Conservation (phyloP, 2,797 vertebrate species). For the Microhierax caerulescens region DNA sequence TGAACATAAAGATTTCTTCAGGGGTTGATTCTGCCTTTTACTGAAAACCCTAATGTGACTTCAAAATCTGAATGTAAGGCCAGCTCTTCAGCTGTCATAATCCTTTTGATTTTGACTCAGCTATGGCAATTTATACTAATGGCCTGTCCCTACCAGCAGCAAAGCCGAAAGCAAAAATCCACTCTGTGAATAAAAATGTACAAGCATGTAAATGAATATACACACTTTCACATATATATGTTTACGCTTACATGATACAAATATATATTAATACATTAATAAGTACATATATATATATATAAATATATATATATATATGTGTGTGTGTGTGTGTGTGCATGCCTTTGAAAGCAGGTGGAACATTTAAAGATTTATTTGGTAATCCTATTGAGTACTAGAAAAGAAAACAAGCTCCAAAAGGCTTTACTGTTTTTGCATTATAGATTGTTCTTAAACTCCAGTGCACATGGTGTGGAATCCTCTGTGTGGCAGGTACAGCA, state of each 20-base stretch:
- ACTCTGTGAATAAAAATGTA: not conserved
- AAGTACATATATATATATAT: too few relatives aligned
- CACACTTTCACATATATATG: not conserved
- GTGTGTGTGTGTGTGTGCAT: too few relatives aligned
- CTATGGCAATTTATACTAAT: not conserved
- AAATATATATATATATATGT: too few relatives aligned
- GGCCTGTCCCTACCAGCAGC: not conserved
- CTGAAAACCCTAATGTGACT: not conserved
- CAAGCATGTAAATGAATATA: not conserved
- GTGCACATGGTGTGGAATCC: not conserved
- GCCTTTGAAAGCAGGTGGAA: not conserved
- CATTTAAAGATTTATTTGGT: not conserved
- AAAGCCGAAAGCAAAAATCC: not conserved
- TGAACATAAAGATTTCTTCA: not conserved
- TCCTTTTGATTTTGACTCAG: not conserved
- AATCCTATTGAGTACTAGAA: not conserved
- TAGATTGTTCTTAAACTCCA: not conserved
- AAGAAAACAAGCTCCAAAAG: not conserved
- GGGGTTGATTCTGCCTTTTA: not conserved
- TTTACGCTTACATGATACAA: not conserved
- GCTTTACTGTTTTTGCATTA: not conserved
- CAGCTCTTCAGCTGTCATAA: not conserved
- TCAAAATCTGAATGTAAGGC: not conserved
- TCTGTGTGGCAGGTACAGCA: fast-evolving
- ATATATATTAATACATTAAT: not conserved